A percentile compares a stretch with the other conserved stretches of the same genome.
Evolutionary conservation across 2,888 invertebrate species (phyloP).

Genomic region (Agrotis segetum): DNA sequence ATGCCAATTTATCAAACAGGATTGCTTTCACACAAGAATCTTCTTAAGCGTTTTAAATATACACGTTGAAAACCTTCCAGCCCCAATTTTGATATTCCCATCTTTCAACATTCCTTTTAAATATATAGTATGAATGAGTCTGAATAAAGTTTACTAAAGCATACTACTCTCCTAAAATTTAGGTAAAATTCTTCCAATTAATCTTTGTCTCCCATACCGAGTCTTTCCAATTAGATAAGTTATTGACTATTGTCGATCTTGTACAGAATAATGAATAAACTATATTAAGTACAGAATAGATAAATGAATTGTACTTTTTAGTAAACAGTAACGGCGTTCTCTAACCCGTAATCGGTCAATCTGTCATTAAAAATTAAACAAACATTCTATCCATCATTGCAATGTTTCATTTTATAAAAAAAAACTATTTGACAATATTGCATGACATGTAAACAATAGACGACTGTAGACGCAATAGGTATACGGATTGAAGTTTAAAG

Average conservation of each 20-base stretch:
- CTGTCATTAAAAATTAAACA: neutral
- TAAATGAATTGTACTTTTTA: slow-evolving; percentile 22
- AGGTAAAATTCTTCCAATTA: neutral
- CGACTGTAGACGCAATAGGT: neutral
- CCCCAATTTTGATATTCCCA: neutral
- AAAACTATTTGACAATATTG: neutral
- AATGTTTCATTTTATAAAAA: neutral
- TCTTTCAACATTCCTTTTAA: slow-evolving; percentile 5
- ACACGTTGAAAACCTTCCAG: neutral
- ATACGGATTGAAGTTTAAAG: neutral
- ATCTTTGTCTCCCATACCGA: slow-evolving; percentile 15
- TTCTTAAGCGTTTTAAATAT: neutral
- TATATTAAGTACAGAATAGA: slow-evolving; percentile 33
- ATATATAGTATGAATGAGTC: slow-evolving; percentile 7
- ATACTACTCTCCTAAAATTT: neutral
- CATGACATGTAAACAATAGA: no score
- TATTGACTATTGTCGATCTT: slow-evolving; percentile 42
- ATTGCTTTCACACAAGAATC: neutral
- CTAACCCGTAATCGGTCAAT: slow-evolving; percentile 4
- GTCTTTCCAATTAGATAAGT: slow-evolving; percentile 36
- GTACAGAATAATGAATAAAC: slow-evolving; percentile 43
- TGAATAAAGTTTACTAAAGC: neutral
- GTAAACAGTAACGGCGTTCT: slow-evolving; percentile 11
- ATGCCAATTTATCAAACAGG: neutral
- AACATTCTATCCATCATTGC: neutral